phyloP scores from a whole-genome alignment of 2,113 vertebrate genomes.

The Chrysochloris asiatica region DNA sequence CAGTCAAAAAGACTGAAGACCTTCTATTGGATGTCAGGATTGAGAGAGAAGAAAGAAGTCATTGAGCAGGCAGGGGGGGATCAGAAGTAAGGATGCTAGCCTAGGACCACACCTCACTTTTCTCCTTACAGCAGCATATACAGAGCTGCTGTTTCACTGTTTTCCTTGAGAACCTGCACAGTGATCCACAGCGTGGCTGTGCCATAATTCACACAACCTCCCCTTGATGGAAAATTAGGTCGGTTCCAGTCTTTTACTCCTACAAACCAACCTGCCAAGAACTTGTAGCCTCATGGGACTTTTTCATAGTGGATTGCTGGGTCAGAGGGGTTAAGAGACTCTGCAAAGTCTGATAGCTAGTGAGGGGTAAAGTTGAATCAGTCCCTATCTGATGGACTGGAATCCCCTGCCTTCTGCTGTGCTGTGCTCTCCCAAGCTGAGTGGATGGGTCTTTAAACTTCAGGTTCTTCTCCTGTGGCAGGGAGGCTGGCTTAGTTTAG shows the following conservation, averaged over 20 bases:
- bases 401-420: neutral
- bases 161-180: neutral
- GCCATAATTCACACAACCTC: neutral
- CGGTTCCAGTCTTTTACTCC: neutral
- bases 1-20: neutral
- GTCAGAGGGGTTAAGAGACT: constrained; percentile 9
- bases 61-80: neutral
- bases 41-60: neutral
- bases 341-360: neutral
- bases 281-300: neutral
- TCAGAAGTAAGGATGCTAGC: neutral
- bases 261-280: neutral
- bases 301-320: neutral
- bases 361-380: neutral
- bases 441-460: neutral
- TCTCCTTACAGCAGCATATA: rapidly evolving
- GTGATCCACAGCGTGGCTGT: too few relatives aligned
- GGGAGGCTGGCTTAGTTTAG: neutral
- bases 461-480: neutral
- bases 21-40: neutral
- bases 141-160: neutral
- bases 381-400: neutral
- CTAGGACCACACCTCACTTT: neutral
- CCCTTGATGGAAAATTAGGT: neutral
- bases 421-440: neutral